Percentiles rank a stretch among this genome's conserved stretches.
These are phyloP conservation scores for Caenorhabditis macrosperma DNA, from an alignment of 2,888 invertebrate species.

Conservation along the genomic window DNA sequence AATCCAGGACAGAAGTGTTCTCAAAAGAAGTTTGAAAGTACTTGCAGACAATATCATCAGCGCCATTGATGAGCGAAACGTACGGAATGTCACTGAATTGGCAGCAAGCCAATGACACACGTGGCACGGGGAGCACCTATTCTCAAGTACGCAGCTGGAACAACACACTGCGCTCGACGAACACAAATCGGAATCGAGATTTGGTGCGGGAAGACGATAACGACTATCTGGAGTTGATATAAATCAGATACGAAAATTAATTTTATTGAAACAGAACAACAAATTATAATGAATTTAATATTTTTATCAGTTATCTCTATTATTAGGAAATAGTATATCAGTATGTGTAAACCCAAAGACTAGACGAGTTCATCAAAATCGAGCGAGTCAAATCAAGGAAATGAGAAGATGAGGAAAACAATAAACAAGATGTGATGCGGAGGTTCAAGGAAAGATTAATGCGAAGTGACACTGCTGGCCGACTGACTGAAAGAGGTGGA, in stretches of 20 bases:
- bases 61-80: conserved; percentile 5
- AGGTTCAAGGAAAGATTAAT: conserved; percentile 21
- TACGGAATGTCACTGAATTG: conserved; percentile 25
- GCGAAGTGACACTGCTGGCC: conserved; percentile 66
- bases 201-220: conserved; percentile 9
- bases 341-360: not conserved
- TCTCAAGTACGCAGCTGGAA: conserved; percentile 40
- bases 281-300: not conserved
- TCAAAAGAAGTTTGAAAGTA: no score
- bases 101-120: conserved; percentile 23
- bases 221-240: conserved; percentile 47
- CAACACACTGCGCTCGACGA: conserved; percentile 33
- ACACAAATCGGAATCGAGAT: conserved; percentile 1
- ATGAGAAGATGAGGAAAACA: not conserved
- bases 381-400: conserved; percentile 5
- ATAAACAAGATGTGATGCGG: conserved; percentile 3
- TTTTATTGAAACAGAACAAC: not conserved
- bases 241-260: not conserved
- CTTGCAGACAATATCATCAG: conserved; percentile 17
- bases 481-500: conserved; percentile 69
- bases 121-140: conserved; percentile 25
- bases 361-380: conserved; percentile 23
- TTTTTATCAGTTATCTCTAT: not conserved
- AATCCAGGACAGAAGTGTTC: no score
- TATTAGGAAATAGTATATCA: no score